Conservation (phyloP, 2,113 vertebrate species). For the Myodes glareolus region DNA sequence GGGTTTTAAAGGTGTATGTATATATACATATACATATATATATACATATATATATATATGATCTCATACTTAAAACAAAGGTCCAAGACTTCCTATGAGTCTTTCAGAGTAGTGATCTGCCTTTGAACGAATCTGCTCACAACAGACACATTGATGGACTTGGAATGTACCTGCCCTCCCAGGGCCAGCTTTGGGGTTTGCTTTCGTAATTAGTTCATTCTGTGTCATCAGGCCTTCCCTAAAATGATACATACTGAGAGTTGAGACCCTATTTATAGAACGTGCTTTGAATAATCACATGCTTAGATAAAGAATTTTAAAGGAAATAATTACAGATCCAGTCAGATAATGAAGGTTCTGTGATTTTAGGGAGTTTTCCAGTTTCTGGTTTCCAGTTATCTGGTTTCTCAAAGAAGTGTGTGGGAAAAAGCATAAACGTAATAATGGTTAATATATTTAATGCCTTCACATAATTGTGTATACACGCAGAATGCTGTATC, state of each 20-base stretch:
- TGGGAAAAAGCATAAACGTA: neutral
- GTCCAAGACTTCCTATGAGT: neutral
- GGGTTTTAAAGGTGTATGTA: neutral
- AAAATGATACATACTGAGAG: conserved; percentile 7
- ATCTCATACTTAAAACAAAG: neutral
- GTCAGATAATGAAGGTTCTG: neutral
- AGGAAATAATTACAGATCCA: conserved; percentile 53
- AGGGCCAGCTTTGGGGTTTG: rapidly evolving
- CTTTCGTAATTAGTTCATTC: neutral
- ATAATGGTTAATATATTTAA: neutral
- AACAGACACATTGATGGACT: neutral
- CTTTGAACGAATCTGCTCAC: neutral
- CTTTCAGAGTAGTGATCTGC: neutral
- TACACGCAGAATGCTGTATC: neutral
- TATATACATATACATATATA: no score
- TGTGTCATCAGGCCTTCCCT: neutral
- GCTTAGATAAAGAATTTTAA: conserved; percentile 58
- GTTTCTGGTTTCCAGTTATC: neutral
- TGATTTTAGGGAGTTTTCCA: neutral
- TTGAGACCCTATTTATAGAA: neutral
- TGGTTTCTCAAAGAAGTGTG: neutral
- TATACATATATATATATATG: no score
- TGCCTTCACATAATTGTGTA: neutral
- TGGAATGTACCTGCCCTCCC: neutral
- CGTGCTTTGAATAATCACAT: neutral